Evolutionary conservation across 2,888 invertebrate species (phyloP).

Genomic region (Drosophila peninsularis): DNA sequence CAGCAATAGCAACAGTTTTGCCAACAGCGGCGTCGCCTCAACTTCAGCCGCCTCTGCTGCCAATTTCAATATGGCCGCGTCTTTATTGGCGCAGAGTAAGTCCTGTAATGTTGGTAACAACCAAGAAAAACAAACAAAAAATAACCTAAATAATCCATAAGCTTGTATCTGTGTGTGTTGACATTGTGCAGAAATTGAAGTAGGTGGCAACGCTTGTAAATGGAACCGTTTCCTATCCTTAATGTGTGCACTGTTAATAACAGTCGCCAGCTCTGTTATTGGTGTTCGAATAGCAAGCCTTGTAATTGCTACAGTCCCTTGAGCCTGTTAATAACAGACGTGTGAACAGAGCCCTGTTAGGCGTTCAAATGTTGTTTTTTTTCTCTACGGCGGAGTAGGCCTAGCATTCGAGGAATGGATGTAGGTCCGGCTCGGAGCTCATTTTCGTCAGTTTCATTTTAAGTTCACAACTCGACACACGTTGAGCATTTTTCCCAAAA

Average conservation of each 20-base stretch:
- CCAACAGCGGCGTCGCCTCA: constrained; percentile 83
- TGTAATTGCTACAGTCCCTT: not conserved
- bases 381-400: not conserved
- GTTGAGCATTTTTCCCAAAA: not conserved
- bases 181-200: not conserved
- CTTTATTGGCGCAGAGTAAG: constrained; percentile 94
- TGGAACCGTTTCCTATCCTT: not conserved
- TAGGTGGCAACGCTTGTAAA: constrained; percentile 2
- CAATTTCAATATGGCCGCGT: constrained; percentile 87
- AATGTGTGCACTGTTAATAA: not conserved
- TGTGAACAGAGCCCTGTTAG: too few species aligned
- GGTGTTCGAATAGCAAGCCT: not conserved
- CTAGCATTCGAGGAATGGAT: not conserved
- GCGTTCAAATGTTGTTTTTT: not conserved
- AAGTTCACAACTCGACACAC: not conserved
- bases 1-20: constrained; percentile 68
- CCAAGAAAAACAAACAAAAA: constrained; percentile 55
- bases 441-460: not conserved
- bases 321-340: constrained; percentile 8
- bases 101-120: constrained; percentile 85
- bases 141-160: not conserved
- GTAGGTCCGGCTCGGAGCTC: too few species aligned
- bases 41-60: constrained; percentile 78
- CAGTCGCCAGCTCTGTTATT: not conserved
- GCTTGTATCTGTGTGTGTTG: not conserved